Evolutionary conservation across 2,888 invertebrate species (phyloP).

Genomic region (Dryobotodes eremita): DNA sequence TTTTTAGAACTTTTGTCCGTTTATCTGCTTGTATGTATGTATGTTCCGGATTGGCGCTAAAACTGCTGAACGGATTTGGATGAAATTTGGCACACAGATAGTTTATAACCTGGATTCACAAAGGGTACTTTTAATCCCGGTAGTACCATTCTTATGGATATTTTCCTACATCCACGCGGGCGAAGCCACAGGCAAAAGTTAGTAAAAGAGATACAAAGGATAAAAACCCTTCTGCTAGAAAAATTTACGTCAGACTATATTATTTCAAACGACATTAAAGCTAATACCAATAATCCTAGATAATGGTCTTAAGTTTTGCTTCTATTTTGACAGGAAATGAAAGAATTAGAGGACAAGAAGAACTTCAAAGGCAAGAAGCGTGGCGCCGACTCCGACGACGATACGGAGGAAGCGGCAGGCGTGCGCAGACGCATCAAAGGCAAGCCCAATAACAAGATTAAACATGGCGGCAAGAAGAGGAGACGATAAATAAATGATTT

Average conservation of each 20-base stretch:
- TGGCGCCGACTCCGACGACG: conserved; percentile 92
- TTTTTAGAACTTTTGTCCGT: too few species aligned
- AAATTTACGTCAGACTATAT: not conserved
- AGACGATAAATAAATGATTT: conserved; percentile 77
- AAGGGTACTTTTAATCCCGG: too few species aligned
- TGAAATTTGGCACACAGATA: too few species aligned
- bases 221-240: not conserved
- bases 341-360: conserved; percentile 94
- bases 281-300: not conserved
- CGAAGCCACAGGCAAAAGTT: too few species aligned
- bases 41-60: too few species aligned
- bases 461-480: conserved; percentile 82
- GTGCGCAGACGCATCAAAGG: conserved; percentile 94
- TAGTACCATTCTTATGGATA: too few species aligned
- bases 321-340: conserved; percentile 91
- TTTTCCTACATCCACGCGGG: too few species aligned
- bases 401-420: conserved; percentile 95
- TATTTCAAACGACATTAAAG: not conserved
- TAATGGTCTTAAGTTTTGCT: not conserved
- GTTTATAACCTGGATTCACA: too few species aligned
- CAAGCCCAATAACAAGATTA: conserved; percentile 76
- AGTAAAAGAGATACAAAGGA: not conserved
- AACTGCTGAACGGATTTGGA: too few species aligned
- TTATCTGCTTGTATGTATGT: too few species aligned
- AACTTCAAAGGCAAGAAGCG: conserved; percentile 90